A percentile compares a stretch with the other conserved stretches of the same genome.
Conservation (phyloP, 2,113 vertebrate species). For the Eretmochelys imbricata region DNA sequence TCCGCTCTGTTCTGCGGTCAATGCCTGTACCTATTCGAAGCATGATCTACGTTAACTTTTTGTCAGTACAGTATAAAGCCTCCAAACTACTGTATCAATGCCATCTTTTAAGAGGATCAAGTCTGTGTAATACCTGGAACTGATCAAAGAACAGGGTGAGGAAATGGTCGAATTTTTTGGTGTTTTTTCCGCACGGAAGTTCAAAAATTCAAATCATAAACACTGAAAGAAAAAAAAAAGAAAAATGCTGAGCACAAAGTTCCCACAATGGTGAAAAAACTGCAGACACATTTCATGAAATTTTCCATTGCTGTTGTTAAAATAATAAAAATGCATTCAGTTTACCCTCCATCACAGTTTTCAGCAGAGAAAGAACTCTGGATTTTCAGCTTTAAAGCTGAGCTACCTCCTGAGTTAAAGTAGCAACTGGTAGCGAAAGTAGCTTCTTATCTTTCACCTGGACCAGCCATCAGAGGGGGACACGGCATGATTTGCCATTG, state of each 20-base stretch:
- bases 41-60: neutral
- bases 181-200: neutral
- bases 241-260: neutral
- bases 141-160: conserved; percentile 7
- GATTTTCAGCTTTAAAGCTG: neutral
- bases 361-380: neutral
- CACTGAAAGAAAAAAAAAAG: neutral
- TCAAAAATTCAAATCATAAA: conserved; percentile 51
- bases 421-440: neutral
- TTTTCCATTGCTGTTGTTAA: neutral
- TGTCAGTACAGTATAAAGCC: conserved; percentile 13
- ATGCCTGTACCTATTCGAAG: conserved; percentile 23
- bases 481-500: neutral
- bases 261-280: neutral
- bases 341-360: conserved; percentile 42
- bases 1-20: neutral
- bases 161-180: conserved; percentile 41
- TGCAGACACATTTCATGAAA: neutral
- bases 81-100: neutral
- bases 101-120: conserved; percentile 26
- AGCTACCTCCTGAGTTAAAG: neutral
- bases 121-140: conserved; percentile 46
- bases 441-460: neutral
- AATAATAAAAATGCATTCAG: neutral
- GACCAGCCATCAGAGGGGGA: neutral